These are phyloP conservation scores for Candidula unifasciata DNA, from an alignment of 2,888 invertebrate genomes.

Conservation along the genomic window DNA sequence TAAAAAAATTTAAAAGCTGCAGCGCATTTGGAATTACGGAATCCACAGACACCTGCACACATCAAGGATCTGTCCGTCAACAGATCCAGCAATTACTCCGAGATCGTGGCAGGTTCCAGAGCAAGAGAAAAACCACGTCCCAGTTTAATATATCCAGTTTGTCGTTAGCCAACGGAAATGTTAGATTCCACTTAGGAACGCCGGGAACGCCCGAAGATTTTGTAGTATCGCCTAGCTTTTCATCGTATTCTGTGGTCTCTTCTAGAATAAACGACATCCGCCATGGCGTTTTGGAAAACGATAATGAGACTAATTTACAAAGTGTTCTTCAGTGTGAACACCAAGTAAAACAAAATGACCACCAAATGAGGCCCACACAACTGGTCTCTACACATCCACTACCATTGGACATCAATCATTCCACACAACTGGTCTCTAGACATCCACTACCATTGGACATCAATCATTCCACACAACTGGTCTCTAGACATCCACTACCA, in stretches of 20 bases:
- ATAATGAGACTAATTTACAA: background rate
- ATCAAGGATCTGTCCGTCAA: constrained; percentile 10
- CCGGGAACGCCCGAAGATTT: constrained; percentile 52
- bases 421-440: too few species aligned
- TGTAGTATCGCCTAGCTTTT: constrained; percentile 37
- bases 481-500: too few species aligned
- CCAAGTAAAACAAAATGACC: too few species aligned
- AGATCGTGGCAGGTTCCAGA: constrained; percentile 26
- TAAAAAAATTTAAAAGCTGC: constrained; percentile 56
- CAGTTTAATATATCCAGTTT: constrained; percentile 25
- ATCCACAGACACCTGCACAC: constrained; percentile 4
- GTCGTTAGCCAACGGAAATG: constrained; percentile 15
- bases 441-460: too few species aligned
- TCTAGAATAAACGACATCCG: background rate
- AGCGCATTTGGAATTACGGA: constrained; percentile 51
- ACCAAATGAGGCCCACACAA: background rate
- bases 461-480: too few species aligned
- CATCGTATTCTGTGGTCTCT: constrained; percentile 29
- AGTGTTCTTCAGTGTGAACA: too few species aligned
- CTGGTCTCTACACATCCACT: background rate
- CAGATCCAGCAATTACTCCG: constrained; percentile 41
- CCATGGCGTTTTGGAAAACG: background rate
- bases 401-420: too few species aligned
- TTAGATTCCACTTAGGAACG: constrained; percentile 45
- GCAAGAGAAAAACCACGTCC: background rate